phyloP scores from a whole-genome alignment of 2,797 vertebrate genomes.

The Monodelphis domestica region DNA sequence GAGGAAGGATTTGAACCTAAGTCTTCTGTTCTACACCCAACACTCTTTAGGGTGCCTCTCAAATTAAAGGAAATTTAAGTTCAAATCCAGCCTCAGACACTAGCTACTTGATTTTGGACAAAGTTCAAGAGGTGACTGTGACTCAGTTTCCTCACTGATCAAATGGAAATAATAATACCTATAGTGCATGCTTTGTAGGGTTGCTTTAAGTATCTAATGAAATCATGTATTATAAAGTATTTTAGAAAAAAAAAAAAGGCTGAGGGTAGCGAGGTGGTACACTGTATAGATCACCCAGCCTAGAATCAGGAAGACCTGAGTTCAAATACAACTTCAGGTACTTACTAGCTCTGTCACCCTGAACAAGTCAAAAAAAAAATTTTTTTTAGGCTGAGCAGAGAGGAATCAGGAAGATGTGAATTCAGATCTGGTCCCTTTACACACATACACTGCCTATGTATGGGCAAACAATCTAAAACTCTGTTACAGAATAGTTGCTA shows the following conservation, averaged over 20 bases:
- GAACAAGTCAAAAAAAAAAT: no score
- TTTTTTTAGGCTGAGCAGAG: background rate
- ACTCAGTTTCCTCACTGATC: background rate
- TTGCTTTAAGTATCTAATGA: background rate
- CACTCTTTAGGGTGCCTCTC: background rate
- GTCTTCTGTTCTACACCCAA: background rate
- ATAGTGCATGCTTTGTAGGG: background rate
- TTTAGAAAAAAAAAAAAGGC: background rate
- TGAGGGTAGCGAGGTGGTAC: no score
- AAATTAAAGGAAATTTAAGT: background rate
- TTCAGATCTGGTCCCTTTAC: background rate
- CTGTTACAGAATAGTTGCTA: background rate
- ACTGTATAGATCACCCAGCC: no score
- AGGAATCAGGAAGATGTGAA: background rate
- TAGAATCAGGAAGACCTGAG: no score
- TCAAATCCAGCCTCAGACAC: background rate
- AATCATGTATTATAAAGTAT: background rate
- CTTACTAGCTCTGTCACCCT: no score
- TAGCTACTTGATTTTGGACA: no score
- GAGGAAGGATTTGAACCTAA: background rate
- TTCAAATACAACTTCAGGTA: no score
- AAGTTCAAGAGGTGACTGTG: background rate
- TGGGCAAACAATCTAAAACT: background rate
- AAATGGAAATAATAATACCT: background rate
- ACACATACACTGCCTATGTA: background rate